phyloP scores from a whole-genome alignment of 2,797 vertebrate genomes.

The Pygocentrus nattereri region DNA sequence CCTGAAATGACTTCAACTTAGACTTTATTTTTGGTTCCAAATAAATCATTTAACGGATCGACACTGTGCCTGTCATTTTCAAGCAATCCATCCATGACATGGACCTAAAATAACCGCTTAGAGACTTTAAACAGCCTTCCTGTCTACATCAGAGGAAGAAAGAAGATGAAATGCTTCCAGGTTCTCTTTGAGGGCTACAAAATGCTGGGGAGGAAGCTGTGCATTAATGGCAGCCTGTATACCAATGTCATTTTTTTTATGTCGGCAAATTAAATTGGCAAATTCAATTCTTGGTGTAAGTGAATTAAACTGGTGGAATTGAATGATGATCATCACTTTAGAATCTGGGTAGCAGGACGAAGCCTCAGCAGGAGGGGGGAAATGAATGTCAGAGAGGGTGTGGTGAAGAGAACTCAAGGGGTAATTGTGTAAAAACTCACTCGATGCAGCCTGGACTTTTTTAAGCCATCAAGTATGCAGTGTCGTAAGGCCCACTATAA shows the following conservation, averaged over 20 bases:
- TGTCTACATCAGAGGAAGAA: constrained; percentile 46
- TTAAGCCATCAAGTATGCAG: constrained; percentile 67
- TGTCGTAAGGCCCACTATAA: constrained; percentile 63
- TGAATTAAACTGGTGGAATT: constrained; percentile 73
- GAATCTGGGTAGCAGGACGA: constrained; percentile 55
- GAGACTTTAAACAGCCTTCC: constrained; percentile 47
- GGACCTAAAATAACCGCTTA: constrained; percentile 60
- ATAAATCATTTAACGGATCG: constrained; percentile 74
- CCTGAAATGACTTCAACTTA: constrained; percentile 68
- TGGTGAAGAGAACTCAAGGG: constrained; percentile 66
- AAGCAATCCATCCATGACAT: constrained; percentile 68
- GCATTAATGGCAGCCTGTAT: constrained; percentile 69
- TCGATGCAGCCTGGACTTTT: constrained; percentile 64
- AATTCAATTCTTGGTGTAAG: constrained; percentile 76
- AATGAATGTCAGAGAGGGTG: constrained; percentile 62
- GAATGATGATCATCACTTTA: constrained; percentile 55
- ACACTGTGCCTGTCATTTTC: constrained; percentile 68
- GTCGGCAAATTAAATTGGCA: constrained; percentile 65
- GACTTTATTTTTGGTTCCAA: constrained; percentile 71
- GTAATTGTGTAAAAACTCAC: constrained; percentile 67
- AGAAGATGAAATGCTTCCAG: constrained; percentile 60
- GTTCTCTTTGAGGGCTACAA: constrained; percentile 67
- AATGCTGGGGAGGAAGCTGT: constrained; percentile 62
- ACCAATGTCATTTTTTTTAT: constrained; percentile 66
- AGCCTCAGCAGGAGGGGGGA: constrained; percentile 61